Evolutionary conservation across 2,797 vertebrate genomes (phyloP).

Genomic region (Crenuchus spilurus): DNA sequence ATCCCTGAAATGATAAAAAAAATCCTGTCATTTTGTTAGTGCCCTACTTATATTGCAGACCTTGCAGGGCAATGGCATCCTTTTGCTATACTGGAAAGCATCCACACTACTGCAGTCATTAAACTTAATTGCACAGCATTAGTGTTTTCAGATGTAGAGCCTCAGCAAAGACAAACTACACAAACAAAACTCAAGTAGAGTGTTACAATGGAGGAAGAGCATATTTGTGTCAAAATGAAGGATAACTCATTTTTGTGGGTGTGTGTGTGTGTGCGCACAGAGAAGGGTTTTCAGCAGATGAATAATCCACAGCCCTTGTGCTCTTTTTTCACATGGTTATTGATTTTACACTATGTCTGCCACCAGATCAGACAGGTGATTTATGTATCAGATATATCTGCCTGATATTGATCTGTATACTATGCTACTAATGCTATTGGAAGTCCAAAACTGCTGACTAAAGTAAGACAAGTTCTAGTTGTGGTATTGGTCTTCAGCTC

Average conservation of each 20-base stretch:
- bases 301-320: neutral
- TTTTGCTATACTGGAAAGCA: neutral
- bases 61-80: neutral
- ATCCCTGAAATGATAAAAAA: no score
- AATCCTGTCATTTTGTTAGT: no score
- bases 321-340: neutral
- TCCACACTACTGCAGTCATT: no score
- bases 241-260: neutral
- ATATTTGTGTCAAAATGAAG: neutral
- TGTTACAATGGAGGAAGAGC: neutral
- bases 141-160: constrained; percentile 1
- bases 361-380: constrained; percentile 12
- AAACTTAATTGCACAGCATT: constrained; percentile 30
- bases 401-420: constrained; percentile 5
- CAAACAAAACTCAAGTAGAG: neutral
- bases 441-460: neutral
- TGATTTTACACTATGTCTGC: constrained; percentile 3
- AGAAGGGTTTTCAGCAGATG: neutral
- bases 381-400: constrained; percentile 20
- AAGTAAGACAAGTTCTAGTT: no score
- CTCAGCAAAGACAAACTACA: neutral
- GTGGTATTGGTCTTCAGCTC: no score
- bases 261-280: neutral
- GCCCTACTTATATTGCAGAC: neutral
- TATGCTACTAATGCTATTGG: no score